Evolutionary conservation across 2,888 invertebrate species (phyloP).

Genomic region (Tolmerus cingulatus): DNA sequence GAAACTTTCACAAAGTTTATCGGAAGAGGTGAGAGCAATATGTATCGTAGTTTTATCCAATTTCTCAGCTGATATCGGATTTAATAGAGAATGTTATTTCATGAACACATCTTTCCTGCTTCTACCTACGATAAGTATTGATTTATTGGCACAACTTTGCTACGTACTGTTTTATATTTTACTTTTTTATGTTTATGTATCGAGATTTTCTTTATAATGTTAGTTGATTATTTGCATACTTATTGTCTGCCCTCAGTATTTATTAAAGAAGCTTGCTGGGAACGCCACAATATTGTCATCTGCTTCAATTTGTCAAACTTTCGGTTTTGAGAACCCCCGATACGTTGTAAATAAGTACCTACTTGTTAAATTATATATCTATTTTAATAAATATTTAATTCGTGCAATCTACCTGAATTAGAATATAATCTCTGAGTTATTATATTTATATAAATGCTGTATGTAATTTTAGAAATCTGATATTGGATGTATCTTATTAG

Average conservation of each 20-base stretch:
- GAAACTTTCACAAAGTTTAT: constrained; percentile 26
- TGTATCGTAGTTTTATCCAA: neutral
- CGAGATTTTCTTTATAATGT: neutral
- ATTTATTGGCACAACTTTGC: neutral
- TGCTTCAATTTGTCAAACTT: neutral
- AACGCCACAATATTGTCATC: neutral
- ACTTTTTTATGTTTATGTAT: neutral
- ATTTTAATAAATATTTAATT: neutral
- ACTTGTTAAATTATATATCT: neutral
- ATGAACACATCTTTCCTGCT: neutral
- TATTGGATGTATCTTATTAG: no score
- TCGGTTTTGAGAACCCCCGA: neutral
- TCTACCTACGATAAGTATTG: neutral
- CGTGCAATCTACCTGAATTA: neutral
- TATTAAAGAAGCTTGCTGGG: neutral
- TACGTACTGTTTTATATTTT: neutral
- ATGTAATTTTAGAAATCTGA: no score
- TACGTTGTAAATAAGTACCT: neutral
- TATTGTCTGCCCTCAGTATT: neutral
- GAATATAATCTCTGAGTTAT: no score
- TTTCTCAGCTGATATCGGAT: neutral
- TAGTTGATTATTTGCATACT: neutral
- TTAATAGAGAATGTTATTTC: neutral
- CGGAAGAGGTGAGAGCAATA: neutral
- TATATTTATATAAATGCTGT: no score